phyloP scores from a whole-genome alignment of 2,888 invertebrate species.

The Bruchidius siliquastri region DNA sequence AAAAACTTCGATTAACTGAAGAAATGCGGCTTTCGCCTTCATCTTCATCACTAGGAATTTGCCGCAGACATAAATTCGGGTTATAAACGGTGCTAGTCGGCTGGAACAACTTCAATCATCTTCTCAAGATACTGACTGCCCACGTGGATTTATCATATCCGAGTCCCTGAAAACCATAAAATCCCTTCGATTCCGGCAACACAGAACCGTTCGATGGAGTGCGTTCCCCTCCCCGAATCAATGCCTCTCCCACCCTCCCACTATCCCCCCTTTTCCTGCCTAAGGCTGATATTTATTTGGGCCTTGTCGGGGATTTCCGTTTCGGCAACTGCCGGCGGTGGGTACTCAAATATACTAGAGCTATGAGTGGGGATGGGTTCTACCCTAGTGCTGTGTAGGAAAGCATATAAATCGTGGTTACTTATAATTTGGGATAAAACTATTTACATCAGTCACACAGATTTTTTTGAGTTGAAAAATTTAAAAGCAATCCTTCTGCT shows the following conservation, averaged over 20 bases:
- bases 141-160: not conserved
- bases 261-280: not conserved
- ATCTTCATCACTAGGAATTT: not conserved
- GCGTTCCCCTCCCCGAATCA: not conserved
- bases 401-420: too few relatives aligned
- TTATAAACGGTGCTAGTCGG: not conserved
- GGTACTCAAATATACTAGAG: too few relatives aligned
- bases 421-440: too few relatives aligned
- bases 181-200: not conserved
- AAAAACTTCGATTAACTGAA: too few relatives aligned
- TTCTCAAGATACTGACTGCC: not conserved
- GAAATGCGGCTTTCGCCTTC: not conserved
- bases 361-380: too few relatives aligned
- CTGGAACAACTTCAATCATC: not conserved
- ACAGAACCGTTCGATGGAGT: not conserved
- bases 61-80: not conserved
- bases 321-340: not conserved
- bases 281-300: not conserved
- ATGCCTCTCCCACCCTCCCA: not conserved
- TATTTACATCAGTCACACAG: too few relatives aligned
- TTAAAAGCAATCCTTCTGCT: too few relatives aligned
- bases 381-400: too few relatives aligned
- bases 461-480: too few relatives aligned
- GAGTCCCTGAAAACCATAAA: not conserved
- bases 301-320: not conserved